Conservation (phyloP, 2,797 vertebrate species). For the Phoebastria nigripes region DNA sequence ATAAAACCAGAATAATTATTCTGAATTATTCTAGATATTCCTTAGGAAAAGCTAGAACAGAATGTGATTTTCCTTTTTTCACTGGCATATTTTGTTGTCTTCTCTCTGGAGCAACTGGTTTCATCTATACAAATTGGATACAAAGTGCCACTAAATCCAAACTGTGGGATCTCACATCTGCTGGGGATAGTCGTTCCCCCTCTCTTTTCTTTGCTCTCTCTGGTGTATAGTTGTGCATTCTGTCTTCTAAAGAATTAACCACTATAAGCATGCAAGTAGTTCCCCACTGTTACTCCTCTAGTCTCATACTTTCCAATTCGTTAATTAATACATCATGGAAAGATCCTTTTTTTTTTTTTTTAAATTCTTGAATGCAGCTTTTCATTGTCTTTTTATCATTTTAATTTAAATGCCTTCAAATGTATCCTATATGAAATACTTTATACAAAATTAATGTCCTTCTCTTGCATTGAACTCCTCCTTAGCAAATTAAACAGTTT, state of each 20-base stretch:
- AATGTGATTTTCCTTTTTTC: not conserved
- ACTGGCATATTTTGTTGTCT: not conserved
- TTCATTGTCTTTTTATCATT: not conserved
- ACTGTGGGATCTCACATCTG: not conserved
- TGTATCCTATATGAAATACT: not conserved
- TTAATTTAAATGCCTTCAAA: not conserved
- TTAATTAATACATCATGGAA: not conserved
- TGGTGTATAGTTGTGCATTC: not conserved
- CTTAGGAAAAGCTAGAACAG: not conserved
- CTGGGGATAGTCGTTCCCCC: not conserved
- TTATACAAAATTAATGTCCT: not conserved
- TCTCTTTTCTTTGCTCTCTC: not conserved
- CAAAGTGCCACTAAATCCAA: not conserved
- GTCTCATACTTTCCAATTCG: not conserved
- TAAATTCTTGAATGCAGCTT: not conserved
- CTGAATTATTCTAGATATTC: not conserved
- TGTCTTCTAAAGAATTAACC: not conserved
- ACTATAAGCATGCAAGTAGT: not conserved
- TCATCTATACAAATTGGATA: not conserved
- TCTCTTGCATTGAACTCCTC: not conserved
- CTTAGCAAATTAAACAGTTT: not conserved
- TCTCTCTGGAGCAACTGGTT: not conserved
- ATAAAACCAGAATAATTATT: not conserved
- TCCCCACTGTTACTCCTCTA: not conserved
- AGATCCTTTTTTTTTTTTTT: not conserved